Percentiles rank a stretch among this genome's conserved stretches.
Conservation (phyloP, 2,113 vertebrate species). For the Nesospiza acunhae region DNA sequence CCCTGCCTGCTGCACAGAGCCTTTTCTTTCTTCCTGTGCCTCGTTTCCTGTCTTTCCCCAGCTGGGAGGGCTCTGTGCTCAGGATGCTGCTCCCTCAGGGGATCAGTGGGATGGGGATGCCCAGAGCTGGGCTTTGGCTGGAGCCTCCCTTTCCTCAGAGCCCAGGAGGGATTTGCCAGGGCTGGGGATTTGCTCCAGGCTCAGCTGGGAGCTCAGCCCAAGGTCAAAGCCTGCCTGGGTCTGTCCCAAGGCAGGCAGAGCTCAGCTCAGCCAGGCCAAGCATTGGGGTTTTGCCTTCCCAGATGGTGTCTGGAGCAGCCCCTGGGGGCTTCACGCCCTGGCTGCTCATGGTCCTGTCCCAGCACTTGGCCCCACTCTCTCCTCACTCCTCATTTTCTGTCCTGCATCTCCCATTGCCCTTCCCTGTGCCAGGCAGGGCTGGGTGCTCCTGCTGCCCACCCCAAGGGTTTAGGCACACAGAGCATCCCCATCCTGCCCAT, state of each 20-base stretch:
- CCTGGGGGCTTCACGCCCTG: neutral
- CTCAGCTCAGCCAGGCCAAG: neutral
- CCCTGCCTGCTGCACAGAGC: neutral
- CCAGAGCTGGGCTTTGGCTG: neutral
- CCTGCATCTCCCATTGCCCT: rapidly evolving
- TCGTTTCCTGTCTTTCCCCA: neutral
- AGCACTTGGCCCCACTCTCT: neutral
- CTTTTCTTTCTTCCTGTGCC: neutral
- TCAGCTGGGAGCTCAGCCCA: neutral
- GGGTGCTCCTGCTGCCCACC: rapidly evolving
- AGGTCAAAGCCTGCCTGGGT: neutral
- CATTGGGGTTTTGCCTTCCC: rapidly evolving
- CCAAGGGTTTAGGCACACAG: neutral
- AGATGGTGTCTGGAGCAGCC: neutral
- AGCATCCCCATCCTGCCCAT: neutral
- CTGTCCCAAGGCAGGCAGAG: neutral
- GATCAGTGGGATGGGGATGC: neutral
- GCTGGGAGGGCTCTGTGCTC: neutral
- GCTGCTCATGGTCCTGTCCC: neutral
- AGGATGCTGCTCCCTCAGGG: neutral
- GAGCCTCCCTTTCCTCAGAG: neutral
- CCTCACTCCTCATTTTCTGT: rapidly evolving
- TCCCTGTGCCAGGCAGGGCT: neutral
- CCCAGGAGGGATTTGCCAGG: neutral
- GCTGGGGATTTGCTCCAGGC: neutral